Conservation (phyloP, 1,140 invertebrate species). For the Frieseomelitta varia region DNA sequence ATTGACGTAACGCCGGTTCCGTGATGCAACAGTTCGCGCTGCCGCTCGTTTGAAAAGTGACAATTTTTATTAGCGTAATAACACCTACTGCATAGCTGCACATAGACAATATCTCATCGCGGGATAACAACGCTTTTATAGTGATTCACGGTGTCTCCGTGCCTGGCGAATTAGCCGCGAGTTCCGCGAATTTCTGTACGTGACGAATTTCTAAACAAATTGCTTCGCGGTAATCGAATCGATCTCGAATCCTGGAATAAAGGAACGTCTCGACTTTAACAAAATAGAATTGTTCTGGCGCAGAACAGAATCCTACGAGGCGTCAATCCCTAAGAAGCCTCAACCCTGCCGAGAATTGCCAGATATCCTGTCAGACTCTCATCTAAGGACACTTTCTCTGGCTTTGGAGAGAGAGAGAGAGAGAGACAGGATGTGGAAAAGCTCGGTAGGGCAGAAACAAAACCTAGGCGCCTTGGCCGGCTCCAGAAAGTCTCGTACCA, state of each 20-base stretch:
- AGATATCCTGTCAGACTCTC: too few relatives aligned
- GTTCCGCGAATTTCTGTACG: not conserved
- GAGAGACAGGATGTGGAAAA: too few relatives aligned
- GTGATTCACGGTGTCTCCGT: not conserved
- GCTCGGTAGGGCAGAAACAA: too few relatives aligned
- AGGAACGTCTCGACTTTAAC: too few relatives aligned
- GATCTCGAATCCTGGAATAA: not conserved
- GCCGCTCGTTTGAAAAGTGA: not conserved
- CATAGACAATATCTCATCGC: not conserved
- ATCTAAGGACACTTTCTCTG: too few relatives aligned
- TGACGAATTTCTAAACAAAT: not conserved
- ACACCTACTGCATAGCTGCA: not conserved
- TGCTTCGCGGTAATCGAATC: not conserved
- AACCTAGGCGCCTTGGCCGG: too few relatives aligned
- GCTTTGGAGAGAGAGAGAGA: too few relatives aligned
- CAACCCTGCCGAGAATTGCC: too few relatives aligned
- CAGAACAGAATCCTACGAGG: too few relatives aligned
- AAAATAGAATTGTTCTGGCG: too few relatives aligned
- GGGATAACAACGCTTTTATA: not conserved
- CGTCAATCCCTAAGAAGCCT: too few relatives aligned
- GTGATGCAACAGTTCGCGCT: not conserved
- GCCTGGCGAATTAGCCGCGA: not conserved
- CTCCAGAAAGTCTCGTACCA: too few relatives aligned
- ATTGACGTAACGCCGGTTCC: not conserved
- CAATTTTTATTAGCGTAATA: constrained; percentile 7